A percentile compares a stretch with the other conserved stretches of the same genome.
Conservation (phyloP, 2,888 invertebrate genomes). For the Apoda limacodes region DNA sequence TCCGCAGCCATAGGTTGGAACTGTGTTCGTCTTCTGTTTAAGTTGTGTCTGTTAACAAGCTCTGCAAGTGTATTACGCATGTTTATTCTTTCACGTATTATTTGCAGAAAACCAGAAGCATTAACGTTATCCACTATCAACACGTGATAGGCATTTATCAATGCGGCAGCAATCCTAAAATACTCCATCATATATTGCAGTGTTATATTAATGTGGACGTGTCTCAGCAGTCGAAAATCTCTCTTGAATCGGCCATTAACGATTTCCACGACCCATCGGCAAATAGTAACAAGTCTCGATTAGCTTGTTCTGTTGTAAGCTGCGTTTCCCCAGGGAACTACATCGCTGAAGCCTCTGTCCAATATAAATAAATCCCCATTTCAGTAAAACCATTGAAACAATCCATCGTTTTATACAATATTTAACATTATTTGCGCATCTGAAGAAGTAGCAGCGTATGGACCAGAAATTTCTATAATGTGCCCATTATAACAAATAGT, state of each 20-base stretch:
- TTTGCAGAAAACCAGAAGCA: conserved; percentile 5
- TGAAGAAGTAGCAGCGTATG: conserved; percentile 3
- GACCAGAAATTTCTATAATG: conserved; percentile 4
- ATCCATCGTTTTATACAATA: conserved; percentile 1
- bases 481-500: conserved; percentile 2
- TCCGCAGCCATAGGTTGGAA: conserved; percentile 12
- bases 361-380: neutral
- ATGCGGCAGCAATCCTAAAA: conserved; percentile 11
- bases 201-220: conserved; percentile 5
- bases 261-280: conserved; percentile 1
- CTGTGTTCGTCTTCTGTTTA: conserved; percentile 13
- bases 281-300: neutral
- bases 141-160: conserved; percentile 11
- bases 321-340: conserved; percentile 1
- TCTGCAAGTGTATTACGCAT: conserved; percentile 13
- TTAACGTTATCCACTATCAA: conserved; percentile 8
- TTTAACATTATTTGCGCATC: conserved; percentile 1
- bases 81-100: conserved; percentile 12
- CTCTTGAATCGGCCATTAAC: conserved; percentile 6
- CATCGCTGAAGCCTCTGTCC: neutral
- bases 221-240: conserved; percentile 7
- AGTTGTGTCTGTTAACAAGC: conserved; percentile 10
- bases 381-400: neutral
- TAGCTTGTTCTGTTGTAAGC: conserved; percentile 1
- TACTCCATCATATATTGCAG: conserved; percentile 5